phyloP scores from a whole-genome alignment of 2,888 invertebrate species.

The Drosophila fungiperda region DNA sequence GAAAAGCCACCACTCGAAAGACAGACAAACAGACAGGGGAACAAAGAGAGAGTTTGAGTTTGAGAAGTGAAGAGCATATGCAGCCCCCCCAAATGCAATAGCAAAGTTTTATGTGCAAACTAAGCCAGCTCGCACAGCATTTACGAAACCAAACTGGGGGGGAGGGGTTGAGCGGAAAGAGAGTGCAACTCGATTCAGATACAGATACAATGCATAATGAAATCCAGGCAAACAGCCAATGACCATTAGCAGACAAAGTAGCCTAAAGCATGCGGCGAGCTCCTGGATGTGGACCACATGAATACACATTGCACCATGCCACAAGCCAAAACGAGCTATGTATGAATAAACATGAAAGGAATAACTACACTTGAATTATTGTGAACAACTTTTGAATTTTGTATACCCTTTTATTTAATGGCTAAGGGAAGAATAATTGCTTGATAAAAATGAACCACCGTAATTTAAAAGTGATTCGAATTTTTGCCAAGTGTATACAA shows the following conservation, averaged over 20 bases:
- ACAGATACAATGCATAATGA: slow-evolving; percentile 68
- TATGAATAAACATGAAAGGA: slow-evolving; percentile 72
- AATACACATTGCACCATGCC: slow-evolving; percentile 37
- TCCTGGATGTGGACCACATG: slow-evolving; percentile 45
- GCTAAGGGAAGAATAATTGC: neutral
- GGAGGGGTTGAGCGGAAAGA: neutral
- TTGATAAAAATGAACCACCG: neutral
- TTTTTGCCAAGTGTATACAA: neutral
- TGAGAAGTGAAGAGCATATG: neutral
- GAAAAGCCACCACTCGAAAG: slow-evolving; percentile 61
- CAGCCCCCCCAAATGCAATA: slow-evolving; percentile 56
- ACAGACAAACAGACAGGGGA: slow-evolving; percentile 8
- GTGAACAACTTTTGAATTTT: neutral
- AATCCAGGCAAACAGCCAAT: slow-evolving; percentile 69
- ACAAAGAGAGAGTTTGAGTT: slow-evolving; percentile 4
- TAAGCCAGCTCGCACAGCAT: slow-evolving; percentile 50
- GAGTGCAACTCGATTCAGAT: slow-evolving; percentile 21
- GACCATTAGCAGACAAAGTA: slow-evolving; percentile 71
- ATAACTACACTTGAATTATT: slow-evolving; percentile 14
- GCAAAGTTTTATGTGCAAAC: slow-evolving; percentile 69
- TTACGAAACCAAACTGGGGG: neutral
- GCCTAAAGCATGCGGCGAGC: slow-evolving; percentile 57
- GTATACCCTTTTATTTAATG: slow-evolving; percentile 21
- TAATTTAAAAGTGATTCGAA: neutral
- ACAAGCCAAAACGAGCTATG: slow-evolving; percentile 68